Percentiles rank a stretch among this genome's conserved stretches.
Conservation (phyloP, 2,113 vertebrate genomes). For the Microcebus tavaratra region DNA sequence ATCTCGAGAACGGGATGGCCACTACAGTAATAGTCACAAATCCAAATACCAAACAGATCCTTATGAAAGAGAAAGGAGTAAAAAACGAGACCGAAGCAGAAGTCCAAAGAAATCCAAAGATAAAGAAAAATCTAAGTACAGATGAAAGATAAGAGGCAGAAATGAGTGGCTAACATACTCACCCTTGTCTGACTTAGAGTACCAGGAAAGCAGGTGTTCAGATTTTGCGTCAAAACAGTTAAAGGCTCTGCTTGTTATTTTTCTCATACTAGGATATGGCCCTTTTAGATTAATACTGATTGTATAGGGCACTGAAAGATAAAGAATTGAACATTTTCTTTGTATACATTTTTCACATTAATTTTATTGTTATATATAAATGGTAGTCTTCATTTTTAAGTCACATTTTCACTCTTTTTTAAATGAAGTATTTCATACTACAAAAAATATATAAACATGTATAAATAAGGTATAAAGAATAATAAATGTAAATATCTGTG, state of each 20-base stretch:
- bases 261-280: neutral
- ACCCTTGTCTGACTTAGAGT: neutral
- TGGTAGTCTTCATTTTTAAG: constrained; percentile 49
- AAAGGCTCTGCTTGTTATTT: constrained; percentile 5
- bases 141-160: constrained; percentile 78
- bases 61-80: constrained; percentile 83
- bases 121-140: constrained; percentile 89
- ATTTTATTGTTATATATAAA: constrained; percentile 61
- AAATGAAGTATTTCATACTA: constrained; percentile 54
- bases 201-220: neutral
- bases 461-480: constrained; percentile 41
- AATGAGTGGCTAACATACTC: neutral
- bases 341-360: constrained; percentile 65
- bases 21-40: constrained; percentile 80
- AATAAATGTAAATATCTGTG: constrained; percentile 37
- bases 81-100: constrained; percentile 86
- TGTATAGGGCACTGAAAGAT: constrained; percentile 41
- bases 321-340: constrained; percentile 68
- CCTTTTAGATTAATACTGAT: constrained; percentile 6
- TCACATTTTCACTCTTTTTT: constrained; percentile 48
- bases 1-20: constrained; percentile 84
- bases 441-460: constrained; percentile 34
- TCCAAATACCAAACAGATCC: constrained; percentile 72
- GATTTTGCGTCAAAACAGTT: constrained; percentile 34
- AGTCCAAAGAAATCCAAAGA: constrained; percentile 92